Evolutionary conservation across 1,140 invertebrate genomes (phyloP), one percentile per base, ranked within the genome.

Genomic region (Luehdorfia chinensis): DNA sequence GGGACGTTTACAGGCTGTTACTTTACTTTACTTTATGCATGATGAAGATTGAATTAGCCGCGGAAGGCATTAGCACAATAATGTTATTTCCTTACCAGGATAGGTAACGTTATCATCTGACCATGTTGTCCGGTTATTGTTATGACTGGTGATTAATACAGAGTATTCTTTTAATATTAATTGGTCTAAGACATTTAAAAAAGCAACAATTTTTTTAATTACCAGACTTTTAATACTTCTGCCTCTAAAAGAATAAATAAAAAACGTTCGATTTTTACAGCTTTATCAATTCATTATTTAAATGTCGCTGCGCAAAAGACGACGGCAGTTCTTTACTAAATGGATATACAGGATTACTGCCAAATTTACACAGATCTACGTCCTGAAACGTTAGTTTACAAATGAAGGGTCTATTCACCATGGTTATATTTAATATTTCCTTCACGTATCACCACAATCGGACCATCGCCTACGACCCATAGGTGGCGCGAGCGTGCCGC

Each of bases 401-500:
- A 1, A 4, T 9, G 21, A 4, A 3, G 15, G 39, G 23, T 43
- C 15, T 30, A 11, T 28, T 43, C 14, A 14, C 6, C 9, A 1
- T 43, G 39, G 39, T 18, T 15, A 18, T 9, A 16, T 43, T 43
- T 30, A 43, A 28, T 30, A 68, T 65, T 59, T 58, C 33, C 7
- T 57, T 52, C 66, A 65, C 61, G 66, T 65, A 52, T 34, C 6
- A 33, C 31, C 41, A 46, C 59, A 57, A 63, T 59, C 62, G 66
- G 62, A 63, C 62, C 55, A 59, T 69, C 62, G 59, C 59, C 62
- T 33, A 55, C 50, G 23, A 34, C 28, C 66, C 62, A 63, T 63
- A 69, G 56, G 58, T 55, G 58, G 61, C 46, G 23, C 27, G 47
- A 6, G 27, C 55, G 56, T 52, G 59, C 30, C 19, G 2, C 2